These are phyloP conservation scores for Drosophila biarmipes DNA, from an alignment of 1,140 invertebrate genomes.

Conservation along the genomic window DNA sequence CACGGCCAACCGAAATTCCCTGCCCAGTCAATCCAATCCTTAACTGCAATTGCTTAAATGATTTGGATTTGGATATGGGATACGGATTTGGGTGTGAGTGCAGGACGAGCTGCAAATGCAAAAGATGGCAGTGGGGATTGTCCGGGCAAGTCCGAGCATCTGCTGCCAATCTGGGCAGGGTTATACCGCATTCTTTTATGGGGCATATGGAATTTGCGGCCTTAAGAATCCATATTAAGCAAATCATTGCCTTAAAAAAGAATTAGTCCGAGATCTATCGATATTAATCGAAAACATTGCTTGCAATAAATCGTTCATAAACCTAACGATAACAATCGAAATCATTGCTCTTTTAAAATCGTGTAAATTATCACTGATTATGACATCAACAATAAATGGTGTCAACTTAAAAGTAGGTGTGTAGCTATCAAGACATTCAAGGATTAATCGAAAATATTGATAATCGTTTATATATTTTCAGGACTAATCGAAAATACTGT, in stretches of 20 bases:
- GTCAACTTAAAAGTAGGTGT: too few species aligned
- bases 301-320: too few species aligned
- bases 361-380: too few species aligned
- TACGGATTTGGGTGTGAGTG: too few species aligned
- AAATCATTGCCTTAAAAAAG: too few species aligned
- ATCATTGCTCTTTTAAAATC: background rate
- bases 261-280: too few species aligned
- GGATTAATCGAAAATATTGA: too few species aligned
- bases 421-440: too few species aligned
- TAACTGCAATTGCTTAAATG: conserved; percentile 29
- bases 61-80: background rate
- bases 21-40: conserved; percentile 36
- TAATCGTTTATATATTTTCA: background rate
- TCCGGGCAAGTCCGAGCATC: conserved; percentile 8
- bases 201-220: background rate
- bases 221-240: too few species aligned
- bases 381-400: too few species aligned
- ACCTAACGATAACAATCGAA: background rate
- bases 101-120: background rate
- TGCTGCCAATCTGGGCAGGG: conserved; percentile 13
- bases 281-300: too few species aligned
- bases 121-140: conserved; percentile 6
- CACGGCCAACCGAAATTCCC: conserved; percentile 10
- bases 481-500: background rate
- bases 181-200: background rate